Percentiles rank a stretch among this genome's conserved stretches.
Evolutionary conservation across 1,140 invertebrate species (phyloP).

Genomic region (Coptotermes formosanus): DNA sequence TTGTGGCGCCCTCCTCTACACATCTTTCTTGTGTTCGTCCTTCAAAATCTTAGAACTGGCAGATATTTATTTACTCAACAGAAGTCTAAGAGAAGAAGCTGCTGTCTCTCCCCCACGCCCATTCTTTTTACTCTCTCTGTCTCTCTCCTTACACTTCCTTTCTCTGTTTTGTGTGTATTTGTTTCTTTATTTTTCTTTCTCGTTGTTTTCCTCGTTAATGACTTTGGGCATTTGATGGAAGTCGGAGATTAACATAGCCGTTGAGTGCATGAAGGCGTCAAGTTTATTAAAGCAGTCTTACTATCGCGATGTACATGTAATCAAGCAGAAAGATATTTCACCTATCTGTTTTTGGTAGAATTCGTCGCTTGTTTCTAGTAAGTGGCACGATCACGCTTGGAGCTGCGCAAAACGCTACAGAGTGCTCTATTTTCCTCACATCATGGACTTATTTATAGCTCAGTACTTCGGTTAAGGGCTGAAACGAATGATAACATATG

Average conservation of each 20-base stretch:
- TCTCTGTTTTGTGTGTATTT: neutral
- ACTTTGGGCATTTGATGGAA: neutral
- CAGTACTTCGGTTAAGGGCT: too few species aligned
- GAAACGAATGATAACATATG: too few species aligned
- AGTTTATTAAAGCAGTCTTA: neutral
- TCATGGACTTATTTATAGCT: too few species aligned
- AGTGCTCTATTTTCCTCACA: too few species aligned
- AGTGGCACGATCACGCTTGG: neutral
- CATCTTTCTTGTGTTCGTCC: neutral
- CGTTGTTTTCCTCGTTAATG: neutral
- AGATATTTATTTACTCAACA: constrained; percentile 3
- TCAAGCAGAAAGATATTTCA: neutral
- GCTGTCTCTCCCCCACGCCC: neutral
- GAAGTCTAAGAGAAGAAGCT: neutral
- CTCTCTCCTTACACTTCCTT: neutral
- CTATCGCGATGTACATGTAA: neutral
- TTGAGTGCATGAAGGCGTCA: neutral
- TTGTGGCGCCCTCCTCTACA: neutral
- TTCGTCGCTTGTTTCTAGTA: neutral
- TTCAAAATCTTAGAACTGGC: constrained; percentile 16
- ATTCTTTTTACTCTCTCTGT: neutral
- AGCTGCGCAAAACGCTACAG: too few species aligned
- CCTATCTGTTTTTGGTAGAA: neutral
- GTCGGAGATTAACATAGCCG: neutral
- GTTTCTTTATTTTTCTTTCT: constrained; percentile 7